Conservation (phyloP, 1,140 invertebrate species). For the Caenorhabditis brenneri region DNA sequence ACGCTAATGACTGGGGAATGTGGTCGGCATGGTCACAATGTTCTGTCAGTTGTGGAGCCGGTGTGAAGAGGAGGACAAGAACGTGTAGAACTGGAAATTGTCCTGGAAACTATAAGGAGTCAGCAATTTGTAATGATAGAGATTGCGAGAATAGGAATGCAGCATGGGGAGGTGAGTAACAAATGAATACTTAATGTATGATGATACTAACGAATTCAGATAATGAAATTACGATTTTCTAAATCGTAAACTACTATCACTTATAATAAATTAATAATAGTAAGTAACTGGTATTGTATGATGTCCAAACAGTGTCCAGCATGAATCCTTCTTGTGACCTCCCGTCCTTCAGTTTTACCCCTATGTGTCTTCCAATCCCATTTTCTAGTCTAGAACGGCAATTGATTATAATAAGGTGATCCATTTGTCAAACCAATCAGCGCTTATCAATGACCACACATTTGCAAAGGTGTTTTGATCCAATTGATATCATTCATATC, state of each 20-base stretch:
- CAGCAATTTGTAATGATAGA: constrained; percentile 66
- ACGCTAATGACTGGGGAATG: constrained; percentile 59
- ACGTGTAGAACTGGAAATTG: constrained; percentile 67
- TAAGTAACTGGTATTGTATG: background rate
- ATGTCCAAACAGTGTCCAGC: no score
- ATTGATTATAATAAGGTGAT: no score
- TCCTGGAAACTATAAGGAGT: constrained; percentile 65
- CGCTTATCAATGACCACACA: background rate
- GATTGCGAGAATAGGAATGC: constrained; percentile 62
- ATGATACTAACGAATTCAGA: no score
- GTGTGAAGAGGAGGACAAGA: constrained; percentile 66
- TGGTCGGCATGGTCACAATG: constrained; percentile 51
- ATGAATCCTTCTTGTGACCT: background rate
- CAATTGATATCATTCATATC: background rate
- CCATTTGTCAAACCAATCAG: background rate
- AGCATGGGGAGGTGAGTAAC: constrained; percentile 67
- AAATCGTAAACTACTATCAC: background rate
- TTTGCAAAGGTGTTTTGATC: constrained; percentile 21
- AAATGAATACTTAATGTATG: no score
- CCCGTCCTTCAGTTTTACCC: no score
- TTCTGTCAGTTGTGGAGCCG: constrained; percentile 60
- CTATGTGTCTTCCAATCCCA: no score
- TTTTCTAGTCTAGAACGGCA: no score
- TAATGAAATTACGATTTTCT: constrained; percentile 27
- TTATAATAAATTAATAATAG: background rate